Base-by-base conservation (phyloP, 2,797 vertebrate genomes). In the Malacoctenus gilli region DNA sequence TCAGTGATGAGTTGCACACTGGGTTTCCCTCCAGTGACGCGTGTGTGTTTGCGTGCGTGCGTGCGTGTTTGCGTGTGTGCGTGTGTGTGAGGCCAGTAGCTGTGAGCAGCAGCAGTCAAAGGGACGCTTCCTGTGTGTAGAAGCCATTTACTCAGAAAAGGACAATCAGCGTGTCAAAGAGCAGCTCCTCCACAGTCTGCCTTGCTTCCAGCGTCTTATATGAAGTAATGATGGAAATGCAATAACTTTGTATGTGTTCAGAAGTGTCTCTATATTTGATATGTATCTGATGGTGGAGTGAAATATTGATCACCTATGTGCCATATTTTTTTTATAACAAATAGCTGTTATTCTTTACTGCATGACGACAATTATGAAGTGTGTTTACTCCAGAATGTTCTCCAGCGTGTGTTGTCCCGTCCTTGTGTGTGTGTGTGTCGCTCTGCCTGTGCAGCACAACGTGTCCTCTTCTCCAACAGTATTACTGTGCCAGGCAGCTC, bases 291-390 rank as follows among this genome's bases (percentile, higher is more conserved):
- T 64, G 47, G n/a, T n/a, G n/a, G n/a, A n/a, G n/a, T n/a, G n/a
- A n/a, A n/a, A n/a, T n/a, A n/a, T n/a, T n/a, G n/a, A n/a, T n/a
- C 64, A 83, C 89, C 85, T 74, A 85, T 86, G 89, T 94, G 84
- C 87, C 91, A 89, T 90, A 89, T 69, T 84, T 80, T 89, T 32
- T 32, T 31, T 4, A 73, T 80, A 89, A 90, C 51, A 72, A 73
- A 65, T 61, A 60, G n/a, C 49, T 89, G 85, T 87, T 92, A 85
- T 91, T 86, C 58, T 79, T 90, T 76, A 61, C 74, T 92, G 93
- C 93, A 94, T 96, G 91, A 92, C 95, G 89, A 92, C 88, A 89
- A 91, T 89, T 80, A 92, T 89, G 89, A 87, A 85, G 82, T 89
- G 75, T 87, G 83, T 77, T 80, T 80, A 78, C 62, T 78, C 66